Base-by-base conservation (phyloP, 2,888 invertebrate species). In the Pammene aurita region DNA sequence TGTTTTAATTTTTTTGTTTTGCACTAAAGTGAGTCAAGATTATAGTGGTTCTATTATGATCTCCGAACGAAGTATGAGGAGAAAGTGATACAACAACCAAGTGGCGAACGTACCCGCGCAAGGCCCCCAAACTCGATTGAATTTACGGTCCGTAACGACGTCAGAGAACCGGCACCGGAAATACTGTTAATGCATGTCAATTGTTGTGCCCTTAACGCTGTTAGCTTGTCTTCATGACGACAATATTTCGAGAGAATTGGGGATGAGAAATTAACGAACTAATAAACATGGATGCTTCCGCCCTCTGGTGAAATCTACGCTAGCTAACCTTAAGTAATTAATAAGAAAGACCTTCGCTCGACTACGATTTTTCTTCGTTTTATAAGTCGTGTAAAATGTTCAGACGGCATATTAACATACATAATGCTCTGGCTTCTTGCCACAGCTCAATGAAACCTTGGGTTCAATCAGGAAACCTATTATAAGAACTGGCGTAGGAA, bases 161-260 rank as follows among this genome's bases (percentile, higher is more conserved):
- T 88, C 83, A 81, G 78, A 80, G 83, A 80, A 84, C 84, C 85
- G 50, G 18, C 50, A 85, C 80, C 80, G 91, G 91, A 91, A 88
- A 89, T 87, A 85, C 85, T 81, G 84, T 81, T 90, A 92, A 92
- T 91, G 90, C 91, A 90, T 88, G 89, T 86, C 92, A 90, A 91
- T 91, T 91, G 90, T 88, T 84, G 85, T 82, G 78, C 83, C 86
- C 85, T 82, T 84, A 84, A 89, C 84, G 82, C 84, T 74, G 84
- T 87, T 84, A 82, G 76, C 5, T 10, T 34, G 42, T 63, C 67
- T 50, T 16, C 52, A 26, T 64, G 44, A 35, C 42, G 52, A 55
- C 44, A 16, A 64, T 44, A 55, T 55, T 64, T 54, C 34, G 52
- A 52, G 26, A 52, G 54, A 63, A 42, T 52, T 50, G 18, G 52